Evolutionary conservation across 2,113 vertebrate species (phyloP).

Genomic region (Tragulus kanchil): DNA sequence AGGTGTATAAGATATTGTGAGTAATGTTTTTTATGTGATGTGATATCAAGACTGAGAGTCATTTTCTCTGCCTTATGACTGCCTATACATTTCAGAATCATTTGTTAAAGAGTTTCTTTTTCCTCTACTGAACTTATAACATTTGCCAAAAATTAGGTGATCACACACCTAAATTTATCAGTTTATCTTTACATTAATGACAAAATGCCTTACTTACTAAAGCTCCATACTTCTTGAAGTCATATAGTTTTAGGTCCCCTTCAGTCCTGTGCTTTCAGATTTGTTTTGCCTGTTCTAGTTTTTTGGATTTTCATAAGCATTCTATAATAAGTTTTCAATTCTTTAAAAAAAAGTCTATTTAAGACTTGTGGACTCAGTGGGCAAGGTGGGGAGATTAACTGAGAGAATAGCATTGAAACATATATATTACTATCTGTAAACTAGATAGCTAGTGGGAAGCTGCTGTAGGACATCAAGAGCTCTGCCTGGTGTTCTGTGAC

Average conservation of each 20-base stretch:
- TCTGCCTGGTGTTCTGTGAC: not conserved
- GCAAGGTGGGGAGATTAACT: not conserved
- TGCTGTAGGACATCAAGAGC: not conserved
- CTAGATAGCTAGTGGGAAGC: not conserved
- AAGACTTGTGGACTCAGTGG: not conserved
- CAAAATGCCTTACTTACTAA: not conserved
- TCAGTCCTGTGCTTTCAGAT: not conserved
- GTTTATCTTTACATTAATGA: not conserved
- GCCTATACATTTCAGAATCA: not conserved
- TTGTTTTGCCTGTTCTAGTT: not conserved
- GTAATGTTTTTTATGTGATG: not conserved
- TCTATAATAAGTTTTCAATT: not conserved
- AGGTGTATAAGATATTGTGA: not conserved
- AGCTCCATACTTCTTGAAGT: not conserved
- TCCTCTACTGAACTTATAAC: not conserved
- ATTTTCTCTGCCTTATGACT: not conserved
- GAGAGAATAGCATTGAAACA: not conserved
- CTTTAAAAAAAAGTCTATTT: not conserved
- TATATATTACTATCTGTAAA: not conserved
- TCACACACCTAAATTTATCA: not conserved
- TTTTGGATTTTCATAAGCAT: not conserved
- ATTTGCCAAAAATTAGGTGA: conserved; percentile 17
- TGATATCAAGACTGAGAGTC: not conserved
- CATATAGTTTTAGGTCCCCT: not conserved
- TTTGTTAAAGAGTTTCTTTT: not conserved